Conservation (phyloP, 2,888 invertebrate genomes). For the Orchesella flavescens region DNA sequence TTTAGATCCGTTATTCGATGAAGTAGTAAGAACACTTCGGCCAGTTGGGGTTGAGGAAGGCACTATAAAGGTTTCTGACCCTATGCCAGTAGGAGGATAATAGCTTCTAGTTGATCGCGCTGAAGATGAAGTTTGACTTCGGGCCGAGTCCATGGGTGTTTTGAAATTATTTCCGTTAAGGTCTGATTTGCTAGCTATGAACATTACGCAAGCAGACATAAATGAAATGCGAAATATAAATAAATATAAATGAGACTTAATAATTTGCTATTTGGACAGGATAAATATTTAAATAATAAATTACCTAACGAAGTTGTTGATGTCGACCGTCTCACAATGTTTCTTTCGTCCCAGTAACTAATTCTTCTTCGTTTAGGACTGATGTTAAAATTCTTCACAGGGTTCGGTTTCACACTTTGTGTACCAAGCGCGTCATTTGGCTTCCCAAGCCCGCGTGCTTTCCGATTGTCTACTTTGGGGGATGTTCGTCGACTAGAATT, state of each 20-base stretch:
- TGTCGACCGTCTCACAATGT: neutral
- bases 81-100: neutral
- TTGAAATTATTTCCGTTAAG: conserved; percentile 34
- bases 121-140: conserved; percentile 3
- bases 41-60: neutral
- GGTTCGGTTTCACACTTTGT: conserved; percentile 63
- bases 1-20: no score
- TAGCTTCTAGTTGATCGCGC: neutral
- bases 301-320: conserved; percentile 1
- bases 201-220: neutral
- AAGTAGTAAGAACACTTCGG: neutral
- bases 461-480: conserved; percentile 24
- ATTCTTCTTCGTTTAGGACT: conserved; percentile 65
- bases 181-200: conserved; percentile 10
- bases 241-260: neutral
- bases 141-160: neutral
- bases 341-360: conserved; percentile 59
- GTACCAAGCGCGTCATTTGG: conserved; percentile 22
- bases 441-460: neutral
- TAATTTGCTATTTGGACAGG: neutral
- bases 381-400: conserved; percentile 49
- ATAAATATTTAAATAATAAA: neutral
- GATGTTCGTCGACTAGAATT: conserved; percentile 22
- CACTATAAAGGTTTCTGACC: conserved; percentile 11
- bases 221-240: neutral